Evolutionary conservation across 2,888 invertebrate species (phyloP).

Genomic region (Leucoma salicis): DNA sequence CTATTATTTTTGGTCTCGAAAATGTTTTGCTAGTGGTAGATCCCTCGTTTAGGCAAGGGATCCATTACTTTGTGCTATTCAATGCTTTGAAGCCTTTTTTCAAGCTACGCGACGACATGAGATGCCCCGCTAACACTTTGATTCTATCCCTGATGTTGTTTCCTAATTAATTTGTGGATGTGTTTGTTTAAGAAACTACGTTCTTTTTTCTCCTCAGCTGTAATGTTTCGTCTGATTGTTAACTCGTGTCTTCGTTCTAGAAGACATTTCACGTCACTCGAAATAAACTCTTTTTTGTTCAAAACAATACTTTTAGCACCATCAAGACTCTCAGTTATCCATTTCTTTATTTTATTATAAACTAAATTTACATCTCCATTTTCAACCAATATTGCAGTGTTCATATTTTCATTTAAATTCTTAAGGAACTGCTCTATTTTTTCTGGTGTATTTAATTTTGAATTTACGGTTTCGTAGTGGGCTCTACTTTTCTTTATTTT

Average conservation of each 20-base stretch:
- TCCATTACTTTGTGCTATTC: background rate
- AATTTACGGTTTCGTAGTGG: background rate
- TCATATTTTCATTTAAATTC: too few relatives aligned
- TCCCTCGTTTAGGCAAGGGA: background rate
- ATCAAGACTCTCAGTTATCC: background rate
- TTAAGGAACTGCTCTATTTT: background rate
- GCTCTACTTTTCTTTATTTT: background rate
- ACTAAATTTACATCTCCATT: background rate
- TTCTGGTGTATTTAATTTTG: background rate
- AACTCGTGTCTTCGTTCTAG: background rate
- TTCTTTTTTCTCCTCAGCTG: too few relatives aligned
- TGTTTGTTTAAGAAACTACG: too few relatives aligned
- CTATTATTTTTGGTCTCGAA: background rate
- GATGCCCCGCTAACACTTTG: too few relatives aligned
- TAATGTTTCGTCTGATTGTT: too few relatives aligned
- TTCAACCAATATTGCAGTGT: background rate
- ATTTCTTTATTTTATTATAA: background rate
- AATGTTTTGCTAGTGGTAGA: background rate
- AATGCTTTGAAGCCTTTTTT: background rate
- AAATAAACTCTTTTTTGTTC: background rate
- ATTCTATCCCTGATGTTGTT: too few relatives aligned
- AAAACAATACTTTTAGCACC: background rate
- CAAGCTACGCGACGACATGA: background rate
- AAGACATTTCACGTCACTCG: background rate
- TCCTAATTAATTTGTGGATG: too few relatives aligned